Base-by-base conservation (phyloP, 1,140 invertebrate genomes). In the Aphelenchoides besseyi region DNA sequence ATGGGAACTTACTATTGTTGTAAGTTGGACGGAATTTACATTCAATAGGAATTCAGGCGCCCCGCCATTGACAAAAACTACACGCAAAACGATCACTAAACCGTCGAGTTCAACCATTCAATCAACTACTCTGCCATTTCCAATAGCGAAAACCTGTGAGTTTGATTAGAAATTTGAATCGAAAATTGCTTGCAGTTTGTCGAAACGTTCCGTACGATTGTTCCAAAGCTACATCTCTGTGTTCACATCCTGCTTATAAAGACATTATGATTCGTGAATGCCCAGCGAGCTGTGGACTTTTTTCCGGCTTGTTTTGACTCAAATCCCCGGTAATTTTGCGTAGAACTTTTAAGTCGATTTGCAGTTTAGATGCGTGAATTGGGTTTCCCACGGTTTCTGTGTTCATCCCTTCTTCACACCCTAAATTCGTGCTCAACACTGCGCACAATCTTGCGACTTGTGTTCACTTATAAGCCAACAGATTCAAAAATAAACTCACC, bases 381-480 rank as follows among this genome's bases (percentile, higher is more conserved):
- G 57, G 12, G 12, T 61, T 12, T 61, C 12, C 9, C 57, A 35
- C 57, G 12, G 12, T 12, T 61, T 61, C 12, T 61, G 12, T 18
- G 52, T 2, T 71, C 41, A 48, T 23, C 41, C 41, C 12, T 48
- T 48, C 41, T 48, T 48, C 41, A 16, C 41, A 12, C 12, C 71
- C 2, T 64, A n/a, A 26, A 52, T 52, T n/a, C 61, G 2, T 1
- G 28, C 37, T 8, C 73, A 64, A 23, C 35, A 23, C 33, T 70
- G 29, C 48, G 84, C 85, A 80, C 80, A 86, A 85, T 75, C 41
- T 12, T 48, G 41, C 23, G 41, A 48, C 41, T 12, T 16, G 41
- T 48, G 41, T 23, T 12, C 41, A 48, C 23, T 23, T 12, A 48
- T 23, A 23, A 48, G 41, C 41, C 41, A 12, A 16, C 41, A 12